Evolutionary conservation across 2,113 vertebrate genomes (phyloP), one percentile per base, ranked within the genome.

Genomic region (Paramisgurnus dabryanus): DNA sequence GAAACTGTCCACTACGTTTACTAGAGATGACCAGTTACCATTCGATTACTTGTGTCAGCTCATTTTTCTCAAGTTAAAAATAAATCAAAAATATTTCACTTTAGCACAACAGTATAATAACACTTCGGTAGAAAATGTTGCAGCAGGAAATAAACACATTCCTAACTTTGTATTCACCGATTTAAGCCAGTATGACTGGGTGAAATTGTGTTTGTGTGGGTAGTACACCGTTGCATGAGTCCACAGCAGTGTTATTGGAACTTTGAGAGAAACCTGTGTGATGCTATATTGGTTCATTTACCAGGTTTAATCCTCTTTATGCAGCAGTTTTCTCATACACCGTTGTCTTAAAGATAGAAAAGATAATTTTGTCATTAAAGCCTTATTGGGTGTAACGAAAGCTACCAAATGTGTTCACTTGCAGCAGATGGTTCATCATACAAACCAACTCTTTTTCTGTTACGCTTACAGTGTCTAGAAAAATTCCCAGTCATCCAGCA

Each of bases 401-500:
- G 6, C 6, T 50, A 17, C 12, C 27, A 70, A 53, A 53, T 70
- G 11, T 27, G 27, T 9, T 67, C 7, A 47, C 41, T 60, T 49
- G 40, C 17, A 63, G 15, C 40, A 13, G 15, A 70, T n/a, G 6
- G 41, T 68, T 69, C 5, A 43, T 49, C 12, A 57, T 43, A 58
- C 70, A 69, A 64, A 49, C 43, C 5, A 66, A 9, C 43, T 70
- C 68, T 27, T 18, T 85, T 88, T 84, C 86, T 87, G 85, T 67
- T 88, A 5, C 61, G 41, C 49, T 61, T 12, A 9, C 90, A 99
- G 97, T 99, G 98, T 92, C 90, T 99, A 93, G 96, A 99, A 91
- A 99, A 99, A 93, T 99, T 99, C 85, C 98, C 98, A 0, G 98
- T 99, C 87, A 98, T 99, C 91, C 98, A 99, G 87, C 98, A 99